Conservation (phyloP, 2,888 invertebrate species). For the Ischnus inquisitorius region DNA sequence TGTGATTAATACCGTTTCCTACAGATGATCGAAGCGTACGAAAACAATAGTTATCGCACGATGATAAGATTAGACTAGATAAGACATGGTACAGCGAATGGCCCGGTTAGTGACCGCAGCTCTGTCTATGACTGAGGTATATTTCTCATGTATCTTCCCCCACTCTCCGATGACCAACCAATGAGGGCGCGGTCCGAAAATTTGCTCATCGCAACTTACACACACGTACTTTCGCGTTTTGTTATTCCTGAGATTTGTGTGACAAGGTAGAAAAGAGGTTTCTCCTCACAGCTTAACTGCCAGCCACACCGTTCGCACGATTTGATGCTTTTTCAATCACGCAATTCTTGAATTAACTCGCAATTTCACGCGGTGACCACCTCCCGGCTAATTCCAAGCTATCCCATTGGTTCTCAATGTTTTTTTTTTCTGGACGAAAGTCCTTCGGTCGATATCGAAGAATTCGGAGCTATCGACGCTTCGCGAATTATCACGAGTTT, state of each 20-base stretch:
- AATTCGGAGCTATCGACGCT: neutral
- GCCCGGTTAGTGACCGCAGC: too few relatives aligned
- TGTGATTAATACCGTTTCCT: neutral
- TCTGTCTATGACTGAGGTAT: too few relatives aligned
- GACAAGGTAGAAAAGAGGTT: too few relatives aligned
- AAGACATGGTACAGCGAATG: neutral
- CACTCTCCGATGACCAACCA: too few relatives aligned
- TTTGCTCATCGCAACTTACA: too few relatives aligned
- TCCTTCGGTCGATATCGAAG: neutral
- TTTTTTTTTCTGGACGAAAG: neutral
- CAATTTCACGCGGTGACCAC: neutral
- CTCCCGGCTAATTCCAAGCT: neutral
- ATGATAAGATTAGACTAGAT: neutral
- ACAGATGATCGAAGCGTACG: neutral
- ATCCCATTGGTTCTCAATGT: neutral
- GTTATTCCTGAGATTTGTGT: too few relatives aligned
- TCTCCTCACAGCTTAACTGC: too few relatives aligned
- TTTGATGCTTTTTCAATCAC: too few relatives aligned
- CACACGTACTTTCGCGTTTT: too few relatives aligned
- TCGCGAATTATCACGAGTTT: neutral
- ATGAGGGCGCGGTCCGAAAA: too few relatives aligned
- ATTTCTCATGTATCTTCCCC: too few relatives aligned
- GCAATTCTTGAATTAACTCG: neutral
- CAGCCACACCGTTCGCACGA: too few relatives aligned
- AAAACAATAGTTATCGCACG: neutral